phyloP scores from a whole-genome alignment of 2,797 vertebrate genomes.

The Centroberyx gerrardi region DNA sequence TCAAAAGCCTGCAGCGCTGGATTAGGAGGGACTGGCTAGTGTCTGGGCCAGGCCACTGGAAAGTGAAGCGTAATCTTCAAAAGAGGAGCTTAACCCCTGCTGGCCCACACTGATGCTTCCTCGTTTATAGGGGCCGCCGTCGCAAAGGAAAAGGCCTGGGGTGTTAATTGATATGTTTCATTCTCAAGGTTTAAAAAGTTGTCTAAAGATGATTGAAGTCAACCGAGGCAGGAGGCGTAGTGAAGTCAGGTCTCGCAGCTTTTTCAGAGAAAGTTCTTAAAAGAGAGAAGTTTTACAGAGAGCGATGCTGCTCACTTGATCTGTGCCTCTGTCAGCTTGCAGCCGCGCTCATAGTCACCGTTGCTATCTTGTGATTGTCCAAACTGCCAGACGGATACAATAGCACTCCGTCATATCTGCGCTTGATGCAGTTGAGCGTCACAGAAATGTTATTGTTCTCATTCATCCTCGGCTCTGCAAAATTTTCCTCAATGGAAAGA shows the following conservation, averaged over 20 bases:
- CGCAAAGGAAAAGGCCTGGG: slow-evolving; percentile 26
- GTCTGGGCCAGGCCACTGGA: slow-evolving; percentile 64
- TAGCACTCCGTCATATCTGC: slow-evolving; percentile 42
- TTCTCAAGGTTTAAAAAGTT: slow-evolving; percentile 46
- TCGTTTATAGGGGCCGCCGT: slow-evolving; percentile 53
- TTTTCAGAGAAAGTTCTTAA: slow-evolving; percentile 40
- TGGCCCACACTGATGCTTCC: slow-evolving; percentile 54
- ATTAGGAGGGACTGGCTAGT: slow-evolving; percentile 73
- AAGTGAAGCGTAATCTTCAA: slow-evolving; percentile 78
- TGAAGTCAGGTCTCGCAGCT: slow-evolving; percentile 21
- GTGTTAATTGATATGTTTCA: slow-evolving; percentile 73
- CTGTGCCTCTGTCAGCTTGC: neutral
- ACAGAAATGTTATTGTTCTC: slow-evolving; percentile 76
- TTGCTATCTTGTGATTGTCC: slow-evolving; percentile 46
- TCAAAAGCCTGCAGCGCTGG: slow-evolving; percentile 73
- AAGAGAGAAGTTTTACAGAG: slow-evolving; percentile 18
- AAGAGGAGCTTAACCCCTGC: slow-evolving; percentile 74
- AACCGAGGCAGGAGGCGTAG: slow-evolving; percentile 28
- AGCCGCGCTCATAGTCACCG: neutral
- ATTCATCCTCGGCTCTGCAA: slow-evolving; percentile 73
- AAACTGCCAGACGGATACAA: slow-evolving; percentile 57
- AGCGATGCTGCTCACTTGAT: slow-evolving; percentile 33
- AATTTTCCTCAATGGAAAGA: slow-evolving; percentile 74
- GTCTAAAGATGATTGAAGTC: slow-evolving; percentile 56
- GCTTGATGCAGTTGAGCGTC: slow-evolving; percentile 58